Evolutionary conservation across 1,140 invertebrate genomes (phyloP).

Genomic region (Drosophila arawakana): DNA sequence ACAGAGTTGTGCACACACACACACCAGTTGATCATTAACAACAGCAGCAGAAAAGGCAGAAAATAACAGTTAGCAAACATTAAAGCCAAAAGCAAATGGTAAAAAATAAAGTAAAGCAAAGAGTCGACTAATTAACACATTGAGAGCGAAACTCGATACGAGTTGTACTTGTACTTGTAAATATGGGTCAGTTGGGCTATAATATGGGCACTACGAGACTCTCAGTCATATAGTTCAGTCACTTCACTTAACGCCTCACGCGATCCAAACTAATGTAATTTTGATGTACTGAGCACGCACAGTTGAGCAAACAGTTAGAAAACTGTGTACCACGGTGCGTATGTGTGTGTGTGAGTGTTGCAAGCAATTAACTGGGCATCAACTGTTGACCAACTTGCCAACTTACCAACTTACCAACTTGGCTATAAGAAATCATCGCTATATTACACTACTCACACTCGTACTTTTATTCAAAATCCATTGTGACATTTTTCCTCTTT

Average conservation of each 20-base stretch:
- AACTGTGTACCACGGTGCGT: conserved; percentile 10
- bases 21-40: conserved; percentile 28
- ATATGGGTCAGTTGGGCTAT: conserved; percentile 52
- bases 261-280: conserved; percentile 61
- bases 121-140: conserved; percentile 76
- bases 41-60: background rate
- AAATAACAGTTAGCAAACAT: conserved; percentile 30
- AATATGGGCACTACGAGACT: background rate
- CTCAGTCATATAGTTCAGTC: conserved; percentile 22
- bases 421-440: conserved; percentile 23
- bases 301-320: conserved; percentile 36
- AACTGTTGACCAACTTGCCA: conserved; percentile 47
- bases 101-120: conserved; percentile 46
- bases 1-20: background rate
- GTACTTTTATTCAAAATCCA: conserved; percentile 4
- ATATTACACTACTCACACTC: background rate
- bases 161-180: conserved; percentile 10
- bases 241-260: conserved; percentile 32
- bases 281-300: conserved; percentile 60
- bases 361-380: conserved; percentile 54
- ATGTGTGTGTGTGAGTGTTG: conserved; percentile 22
- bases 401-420: conserved; percentile 1
- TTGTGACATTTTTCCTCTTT: conserved; percentile 32
- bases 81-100: background rate
- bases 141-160: conserved; percentile 40